phyloP scores from a whole-genome alignment of 2,797 vertebrate genomes.

The Echiichthys vipera region DNA sequence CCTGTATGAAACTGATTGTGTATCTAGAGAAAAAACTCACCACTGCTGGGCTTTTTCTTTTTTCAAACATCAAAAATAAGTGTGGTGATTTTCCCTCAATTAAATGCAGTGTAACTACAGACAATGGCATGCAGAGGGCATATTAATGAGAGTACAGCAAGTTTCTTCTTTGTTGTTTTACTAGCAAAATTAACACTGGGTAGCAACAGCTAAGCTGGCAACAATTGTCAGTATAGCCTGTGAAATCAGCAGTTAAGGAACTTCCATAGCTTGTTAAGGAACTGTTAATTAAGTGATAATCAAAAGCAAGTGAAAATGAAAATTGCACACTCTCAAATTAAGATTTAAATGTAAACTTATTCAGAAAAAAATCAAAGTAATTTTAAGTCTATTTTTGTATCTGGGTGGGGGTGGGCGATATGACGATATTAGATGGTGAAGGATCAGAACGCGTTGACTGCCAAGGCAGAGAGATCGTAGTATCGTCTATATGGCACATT shows the following conservation, averaged over 20 bases:
- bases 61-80: neutral
- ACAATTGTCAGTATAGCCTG: neutral
- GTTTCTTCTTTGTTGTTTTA: neutral
- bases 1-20: neutral
- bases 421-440: no score
- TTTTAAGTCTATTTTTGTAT: neutral
- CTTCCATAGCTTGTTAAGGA: neutral
- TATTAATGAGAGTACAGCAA: neutral
- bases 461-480: no score
- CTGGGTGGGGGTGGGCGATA: no score
- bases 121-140: neutral
- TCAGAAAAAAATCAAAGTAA: no score
- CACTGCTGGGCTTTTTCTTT: neutral
- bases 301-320: neutral
- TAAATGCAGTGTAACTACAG: neutral
- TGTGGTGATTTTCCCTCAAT: neutral
- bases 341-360: neutral
- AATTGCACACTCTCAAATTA: neutral
- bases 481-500: no score
- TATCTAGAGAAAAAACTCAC: neutral
- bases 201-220: neutral
- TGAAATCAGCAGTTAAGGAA: neutral
- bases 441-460: no score
- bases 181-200: neutral
- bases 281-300: neutral